These are phyloP conservation scores for Macropodus opercularis DNA, from an alignment of 2,797 vertebrate species.

Conservation along the genomic window DNA sequence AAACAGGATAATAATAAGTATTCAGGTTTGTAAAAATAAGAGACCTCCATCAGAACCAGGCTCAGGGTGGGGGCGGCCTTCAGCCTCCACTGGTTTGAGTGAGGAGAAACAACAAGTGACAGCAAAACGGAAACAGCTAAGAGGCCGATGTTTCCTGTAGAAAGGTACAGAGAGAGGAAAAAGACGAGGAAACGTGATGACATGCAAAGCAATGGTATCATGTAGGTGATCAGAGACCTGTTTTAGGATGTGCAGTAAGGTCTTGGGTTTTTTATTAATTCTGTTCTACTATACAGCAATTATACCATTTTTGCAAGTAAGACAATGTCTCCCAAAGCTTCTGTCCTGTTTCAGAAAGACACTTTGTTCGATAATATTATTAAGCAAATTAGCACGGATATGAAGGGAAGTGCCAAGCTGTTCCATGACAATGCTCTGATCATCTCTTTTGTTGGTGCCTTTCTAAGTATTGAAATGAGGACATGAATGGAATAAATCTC, in stretches of 20 bases:
- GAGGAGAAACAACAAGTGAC: too few relatives aligned
- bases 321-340: conserved; percentile 36
- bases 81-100: too few relatives aligned
- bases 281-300: conserved; percentile 25
- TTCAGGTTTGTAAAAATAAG: too few relatives aligned
- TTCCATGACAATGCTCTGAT: conserved; percentile 72
- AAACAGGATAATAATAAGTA: too few relatives aligned
- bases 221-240: too few relatives aligned
- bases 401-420: conserved; percentile 64
- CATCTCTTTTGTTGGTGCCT: conserved; percentile 69
- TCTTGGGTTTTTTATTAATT: conserved; percentile 12
- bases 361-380: conserved; percentile 73
- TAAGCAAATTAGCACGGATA: conserved; percentile 75
- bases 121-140: too few relatives aligned
- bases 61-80: too few relatives aligned
- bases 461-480: conserved; percentile 71
- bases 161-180: too few relatives aligned
- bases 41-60: too few relatives aligned
- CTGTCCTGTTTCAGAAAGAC: conserved; percentile 41
- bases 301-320: conserved; percentile 30
- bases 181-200: too few relatives aligned
- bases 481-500: conserved; percentile 75
- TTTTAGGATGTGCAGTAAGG: background rate
- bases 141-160: too few relatives aligned
- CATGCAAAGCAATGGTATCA: too few relatives aligned